These are phyloP conservation scores for Polyploca ridens DNA, from an alignment of 2,888 invertebrate species.

Conservation along the genomic window DNA sequence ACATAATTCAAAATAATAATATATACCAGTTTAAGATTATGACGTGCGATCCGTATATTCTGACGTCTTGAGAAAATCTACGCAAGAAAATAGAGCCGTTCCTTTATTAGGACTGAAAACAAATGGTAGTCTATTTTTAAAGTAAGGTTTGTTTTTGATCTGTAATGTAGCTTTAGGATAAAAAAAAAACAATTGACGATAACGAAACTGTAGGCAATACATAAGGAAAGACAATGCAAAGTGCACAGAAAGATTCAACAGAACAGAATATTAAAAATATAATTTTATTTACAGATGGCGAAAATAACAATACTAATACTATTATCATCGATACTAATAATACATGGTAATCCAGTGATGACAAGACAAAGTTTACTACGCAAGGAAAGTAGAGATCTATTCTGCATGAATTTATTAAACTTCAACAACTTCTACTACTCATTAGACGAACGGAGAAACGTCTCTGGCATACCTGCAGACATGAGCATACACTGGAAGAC, in stretches of 20 bases:
- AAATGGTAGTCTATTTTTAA: too few species aligned
- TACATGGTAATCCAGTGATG: slow-evolving; percentile 54
- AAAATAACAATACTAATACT: slow-evolving; percentile 37
- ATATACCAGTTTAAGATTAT: too few species aligned
- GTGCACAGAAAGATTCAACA: too few species aligned
- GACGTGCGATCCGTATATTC: too few species aligned
- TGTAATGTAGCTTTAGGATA: too few species aligned
- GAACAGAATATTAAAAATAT: neutral
- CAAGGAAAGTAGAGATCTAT: slow-evolving; percentile 44
- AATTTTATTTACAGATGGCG: slow-evolving; percentile 61
- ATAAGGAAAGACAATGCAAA: too few species aligned
- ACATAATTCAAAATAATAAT: too few species aligned
- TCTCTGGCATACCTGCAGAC: slow-evolving; percentile 73
- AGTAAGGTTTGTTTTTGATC: too few species aligned
- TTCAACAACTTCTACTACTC: slow-evolving; percentile 68
- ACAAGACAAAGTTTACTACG: slow-evolving; percentile 52
- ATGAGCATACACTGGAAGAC: slow-evolving; percentile 75
- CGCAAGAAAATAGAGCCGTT: neutral
- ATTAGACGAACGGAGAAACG: slow-evolving; percentile 50
- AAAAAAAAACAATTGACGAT: too few species aligned
- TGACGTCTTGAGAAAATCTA: too few species aligned
- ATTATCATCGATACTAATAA: slow-evolving; percentile 38
- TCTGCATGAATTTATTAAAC: slow-evolving; percentile 57
- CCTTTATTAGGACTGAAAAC: too few species aligned
- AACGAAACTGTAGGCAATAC: too few species aligned